Conservation (phyloP, 2,113 vertebrate genomes). For the Mastomys coucha region DNA sequence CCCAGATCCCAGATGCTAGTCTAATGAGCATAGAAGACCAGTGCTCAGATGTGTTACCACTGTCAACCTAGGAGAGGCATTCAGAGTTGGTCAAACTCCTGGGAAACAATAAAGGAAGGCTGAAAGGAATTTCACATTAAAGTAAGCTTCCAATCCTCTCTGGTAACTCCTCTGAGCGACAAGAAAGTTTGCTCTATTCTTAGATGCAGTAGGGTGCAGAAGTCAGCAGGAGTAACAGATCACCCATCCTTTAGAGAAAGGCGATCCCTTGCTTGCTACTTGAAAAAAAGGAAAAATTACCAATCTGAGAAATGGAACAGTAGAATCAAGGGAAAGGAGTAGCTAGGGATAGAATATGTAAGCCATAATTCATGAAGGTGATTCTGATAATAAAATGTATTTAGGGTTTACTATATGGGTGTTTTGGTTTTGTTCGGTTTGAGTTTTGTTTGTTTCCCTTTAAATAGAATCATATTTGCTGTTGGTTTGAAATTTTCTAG, state of each 20-base stretch:
- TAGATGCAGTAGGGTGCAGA: neutral
- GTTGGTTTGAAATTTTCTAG: slow-evolving; percentile 65
- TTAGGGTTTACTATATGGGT: neutral
- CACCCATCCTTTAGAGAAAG: neutral
- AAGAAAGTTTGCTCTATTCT: neutral
- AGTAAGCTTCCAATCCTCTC: neutral
- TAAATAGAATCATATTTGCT: slow-evolving; percentile 43
- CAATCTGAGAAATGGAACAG: neutral
- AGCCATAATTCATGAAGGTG: neutral
- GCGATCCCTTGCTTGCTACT: neutral
- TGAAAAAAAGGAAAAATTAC: neutral
- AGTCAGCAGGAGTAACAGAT: neutral
- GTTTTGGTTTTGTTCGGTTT: neutral
- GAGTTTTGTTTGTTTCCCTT: neutral
- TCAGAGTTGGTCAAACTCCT: neutral
- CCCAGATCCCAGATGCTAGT: neutral
- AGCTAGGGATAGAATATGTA: fast-evolving
- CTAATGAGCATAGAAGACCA: neutral
- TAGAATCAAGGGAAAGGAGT: neutral
- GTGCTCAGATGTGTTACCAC: fast-evolving
- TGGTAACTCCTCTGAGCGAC: neutral
- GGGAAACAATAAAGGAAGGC: neutral
- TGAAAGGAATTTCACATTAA: neutral
- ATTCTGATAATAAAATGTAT: neutral
- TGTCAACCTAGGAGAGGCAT: neutral